Percentiles rank a stretch among this genome's conserved stretches.
Evolutionary conservation across 2,797 vertebrate species (phyloP).

Genomic region (Sciurus vulgaris): DNA sequence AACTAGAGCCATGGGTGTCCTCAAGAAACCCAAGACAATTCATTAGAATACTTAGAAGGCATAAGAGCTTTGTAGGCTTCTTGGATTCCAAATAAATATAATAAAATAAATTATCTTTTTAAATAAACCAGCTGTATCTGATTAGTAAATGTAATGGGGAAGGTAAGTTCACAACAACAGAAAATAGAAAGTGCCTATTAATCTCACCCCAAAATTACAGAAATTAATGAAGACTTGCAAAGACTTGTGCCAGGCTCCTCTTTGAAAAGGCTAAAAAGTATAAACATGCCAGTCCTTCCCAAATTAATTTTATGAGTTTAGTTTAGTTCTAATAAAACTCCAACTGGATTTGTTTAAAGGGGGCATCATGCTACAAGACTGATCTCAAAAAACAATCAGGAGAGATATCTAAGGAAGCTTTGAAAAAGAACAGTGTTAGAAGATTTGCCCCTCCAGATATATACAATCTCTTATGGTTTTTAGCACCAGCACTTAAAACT

Average conservation of each 20-base stretch:
- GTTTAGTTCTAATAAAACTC: neutral
- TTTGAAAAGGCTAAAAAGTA: neutral
- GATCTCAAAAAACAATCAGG: neutral
- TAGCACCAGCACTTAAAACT: neutral
- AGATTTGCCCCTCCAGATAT: neutral
- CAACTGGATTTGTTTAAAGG: neutral
- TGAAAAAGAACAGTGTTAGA: neutral
- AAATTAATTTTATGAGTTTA: neutral
- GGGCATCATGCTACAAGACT: neutral
- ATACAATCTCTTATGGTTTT: neutral
- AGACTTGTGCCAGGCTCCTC: neutral
- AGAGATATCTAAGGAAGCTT: neutral
- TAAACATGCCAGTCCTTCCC: neutral
- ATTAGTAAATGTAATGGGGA: neutral
- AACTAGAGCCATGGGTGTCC: neutral
- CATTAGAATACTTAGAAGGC: neutral
- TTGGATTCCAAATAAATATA: conserved; percentile 30
- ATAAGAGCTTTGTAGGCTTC: neutral
- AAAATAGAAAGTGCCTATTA: neutral
- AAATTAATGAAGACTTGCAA: neutral
- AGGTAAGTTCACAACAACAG: neutral
- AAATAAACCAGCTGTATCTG: neutral
- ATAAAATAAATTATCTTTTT: conserved; percentile 10
- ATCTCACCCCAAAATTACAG: neutral
- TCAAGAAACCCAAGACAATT: neutral